Conservation (phyloP, 2,113 vertebrate species). For the Nematolebias whitei region DNA sequence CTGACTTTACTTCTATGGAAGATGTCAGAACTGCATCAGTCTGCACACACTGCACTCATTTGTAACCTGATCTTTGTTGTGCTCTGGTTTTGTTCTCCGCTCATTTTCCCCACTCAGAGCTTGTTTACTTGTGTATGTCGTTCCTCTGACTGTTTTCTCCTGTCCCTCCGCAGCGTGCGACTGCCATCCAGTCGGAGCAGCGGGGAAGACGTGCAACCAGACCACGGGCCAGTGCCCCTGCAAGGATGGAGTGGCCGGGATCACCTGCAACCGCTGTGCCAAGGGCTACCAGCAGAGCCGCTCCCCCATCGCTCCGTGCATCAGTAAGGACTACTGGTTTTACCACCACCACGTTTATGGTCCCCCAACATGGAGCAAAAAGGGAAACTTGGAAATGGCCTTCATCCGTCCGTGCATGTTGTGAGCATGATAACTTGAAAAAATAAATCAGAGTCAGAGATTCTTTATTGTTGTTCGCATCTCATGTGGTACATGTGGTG, state of each 20-base stretch:
- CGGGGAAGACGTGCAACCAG: conserved; percentile 98
- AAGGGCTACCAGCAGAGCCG: conserved; percentile 99
- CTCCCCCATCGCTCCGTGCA: conserved; percentile 97
- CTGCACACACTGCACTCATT: conserved; percentile 14
- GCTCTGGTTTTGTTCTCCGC: conserved; percentile 15
- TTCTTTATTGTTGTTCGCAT: too few species aligned
- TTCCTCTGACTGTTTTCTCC: background rate
- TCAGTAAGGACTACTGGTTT: conserved; percentile 84
- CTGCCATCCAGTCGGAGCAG: conserved; percentile 96
- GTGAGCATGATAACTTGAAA: too few species aligned
- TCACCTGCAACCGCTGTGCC: conserved; percentile 98
- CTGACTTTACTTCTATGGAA: conserved; percentile 41
- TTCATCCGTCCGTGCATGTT: too few species aligned
- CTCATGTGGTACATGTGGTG: too few species aligned
- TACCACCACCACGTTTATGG: too few species aligned
- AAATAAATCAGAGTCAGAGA: too few species aligned
- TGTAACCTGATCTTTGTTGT: conserved; percentile 35
- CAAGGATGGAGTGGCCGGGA: conserved; percentile 96
- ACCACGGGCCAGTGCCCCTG: conserved; percentile 99
- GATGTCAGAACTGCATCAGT: conserved; percentile 32
- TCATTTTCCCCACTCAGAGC: conserved; percentile 12
- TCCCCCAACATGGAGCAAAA: too few species aligned
- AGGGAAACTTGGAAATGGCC: too few species aligned
- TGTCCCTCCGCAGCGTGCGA: conserved; percentile 89
- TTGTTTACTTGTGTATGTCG: conserved; percentile 21